Conservation (phyloP, 2,797 vertebrate species). For the Sardinella longiceps region DNA sequence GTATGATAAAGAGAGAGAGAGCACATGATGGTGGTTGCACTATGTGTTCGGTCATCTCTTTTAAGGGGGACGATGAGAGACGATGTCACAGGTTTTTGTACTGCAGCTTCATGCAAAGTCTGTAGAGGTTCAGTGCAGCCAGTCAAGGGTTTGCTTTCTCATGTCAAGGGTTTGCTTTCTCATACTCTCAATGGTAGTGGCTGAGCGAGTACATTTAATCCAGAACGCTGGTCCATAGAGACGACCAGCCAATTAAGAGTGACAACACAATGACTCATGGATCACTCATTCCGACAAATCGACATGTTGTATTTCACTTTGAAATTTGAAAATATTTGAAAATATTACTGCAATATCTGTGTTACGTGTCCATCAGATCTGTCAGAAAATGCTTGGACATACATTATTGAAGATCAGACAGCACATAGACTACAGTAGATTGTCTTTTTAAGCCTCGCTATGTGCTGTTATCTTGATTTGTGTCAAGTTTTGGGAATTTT, state of each 20-base stretch:
- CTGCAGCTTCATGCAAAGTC: background rate
- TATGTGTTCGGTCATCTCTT: background rate
- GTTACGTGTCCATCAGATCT: background rate
- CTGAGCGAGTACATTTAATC: background rate
- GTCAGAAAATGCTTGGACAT: background rate
- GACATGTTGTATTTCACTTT: too few species aligned
- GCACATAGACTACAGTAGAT: too few species aligned
- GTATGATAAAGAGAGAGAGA: background rate
- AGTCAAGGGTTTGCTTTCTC: background rate
- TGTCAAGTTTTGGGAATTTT: too few species aligned
- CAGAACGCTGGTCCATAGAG: background rate
- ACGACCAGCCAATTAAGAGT: too few species aligned
- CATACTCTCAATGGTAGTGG: background rate
- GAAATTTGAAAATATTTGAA: too few species aligned
- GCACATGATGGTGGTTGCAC: background rate
- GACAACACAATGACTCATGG: too few species aligned
- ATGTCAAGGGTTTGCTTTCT: background rate
- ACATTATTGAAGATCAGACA: background rate
- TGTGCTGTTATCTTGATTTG: too few species aligned
- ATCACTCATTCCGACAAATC: too few species aligned
- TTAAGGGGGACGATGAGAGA: background rate
- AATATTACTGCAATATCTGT: too few species aligned
- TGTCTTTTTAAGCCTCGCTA: background rate
- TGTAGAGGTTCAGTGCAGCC: background rate
- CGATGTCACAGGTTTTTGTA: background rate